Percentiles rank a stretch among this genome's conserved stretches.
phyloP scores from a whole-genome alignment of 2,888 invertebrate genomes.

The Unio delphinus region DNA sequence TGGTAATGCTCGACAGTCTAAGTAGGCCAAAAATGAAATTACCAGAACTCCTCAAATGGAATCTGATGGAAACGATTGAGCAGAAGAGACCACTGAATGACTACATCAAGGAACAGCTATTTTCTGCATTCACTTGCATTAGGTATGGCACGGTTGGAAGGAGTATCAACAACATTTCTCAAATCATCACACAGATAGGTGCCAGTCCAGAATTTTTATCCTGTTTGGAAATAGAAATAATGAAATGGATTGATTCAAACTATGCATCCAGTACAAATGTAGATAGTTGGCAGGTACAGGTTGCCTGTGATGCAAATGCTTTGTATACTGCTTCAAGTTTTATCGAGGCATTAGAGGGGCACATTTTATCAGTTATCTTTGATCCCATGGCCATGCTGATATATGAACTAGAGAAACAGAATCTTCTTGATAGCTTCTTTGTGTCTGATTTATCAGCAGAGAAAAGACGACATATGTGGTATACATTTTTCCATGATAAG shows the following conservation, averaged over 20 bases:
- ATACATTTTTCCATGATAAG: conserved; percentile 6
- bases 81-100: too few species aligned
- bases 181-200: background rate
- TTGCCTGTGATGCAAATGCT: conserved; percentile 25
- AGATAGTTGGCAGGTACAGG: conserved; percentile 21
- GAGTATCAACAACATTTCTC: too few species aligned
- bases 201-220: conserved; percentile 7
- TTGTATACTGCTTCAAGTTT: conserved; percentile 22
- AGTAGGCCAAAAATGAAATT: background rate
- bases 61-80: too few species aligned
- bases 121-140: too few species aligned
- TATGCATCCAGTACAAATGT: background rate
- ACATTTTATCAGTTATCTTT: conserved; percentile 21
- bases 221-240: conserved; percentile 6
- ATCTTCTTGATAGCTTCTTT: conserved; percentile 26
- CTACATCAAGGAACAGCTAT: too few species aligned
- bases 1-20: background rate
- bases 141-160: too few species aligned
- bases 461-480: conserved; percentile 15
- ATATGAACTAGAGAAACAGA: conserved; percentile 21
- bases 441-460: conserved; percentile 1
- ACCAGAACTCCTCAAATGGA: background rate
- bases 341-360: conserved; percentile 28
- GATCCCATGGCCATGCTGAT: conserved; percentile 33
- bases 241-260: background rate